These are phyloP conservation scores for Bradypus variegatus DNA, from an alignment of 2,797 vertebrate species.

Conservation along the genomic window DNA sequence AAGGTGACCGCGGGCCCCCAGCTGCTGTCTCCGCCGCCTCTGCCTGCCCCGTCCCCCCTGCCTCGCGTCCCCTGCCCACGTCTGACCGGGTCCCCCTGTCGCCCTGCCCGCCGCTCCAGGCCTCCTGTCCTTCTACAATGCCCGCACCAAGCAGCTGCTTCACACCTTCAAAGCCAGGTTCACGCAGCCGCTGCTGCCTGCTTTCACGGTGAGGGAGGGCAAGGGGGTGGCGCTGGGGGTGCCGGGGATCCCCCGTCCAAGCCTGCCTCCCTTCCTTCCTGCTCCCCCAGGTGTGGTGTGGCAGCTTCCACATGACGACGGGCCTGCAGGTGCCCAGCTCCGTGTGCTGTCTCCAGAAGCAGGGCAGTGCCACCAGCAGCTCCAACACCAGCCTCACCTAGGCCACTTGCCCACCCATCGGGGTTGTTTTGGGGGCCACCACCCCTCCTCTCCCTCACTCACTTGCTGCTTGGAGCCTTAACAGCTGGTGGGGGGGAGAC, in stretches of 20 bases:
- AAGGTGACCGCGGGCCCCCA: conserved; percentile 74
- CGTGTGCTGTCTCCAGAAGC: conserved; percentile 87
- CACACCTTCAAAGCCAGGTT: conserved; percentile 93
- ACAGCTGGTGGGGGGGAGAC: conserved; percentile 18
- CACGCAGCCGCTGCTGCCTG: conserved; percentile 88
- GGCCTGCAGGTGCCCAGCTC: conserved; percentile 91
- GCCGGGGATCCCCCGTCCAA: neutral
- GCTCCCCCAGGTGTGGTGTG: conserved; percentile 89
- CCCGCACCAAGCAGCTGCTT: conserved; percentile 87
- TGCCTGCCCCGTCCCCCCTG: fast-evolving
- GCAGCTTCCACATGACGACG: conserved; percentile 88
- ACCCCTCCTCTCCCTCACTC: neutral
- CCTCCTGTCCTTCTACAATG: conserved; percentile 89
- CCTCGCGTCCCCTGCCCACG: neutral
- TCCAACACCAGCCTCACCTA: conserved; percentile 93
- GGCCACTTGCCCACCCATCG: neutral
- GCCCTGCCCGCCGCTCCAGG: conserved; percentile 63
- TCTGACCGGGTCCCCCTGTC: neutral
- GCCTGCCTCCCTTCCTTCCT: neutral
- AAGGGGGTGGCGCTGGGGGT: fast-evolving
- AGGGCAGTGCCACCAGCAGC: conserved; percentile 92
- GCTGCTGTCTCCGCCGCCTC: neutral
- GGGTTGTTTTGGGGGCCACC: neutral
- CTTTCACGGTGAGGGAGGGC: conserved; percentile 83
- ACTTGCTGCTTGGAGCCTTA: conserved; percentile 66